Conservation (phyloP, 1,140 invertebrate species). For the Panagrolaimus sp. region DNA sequence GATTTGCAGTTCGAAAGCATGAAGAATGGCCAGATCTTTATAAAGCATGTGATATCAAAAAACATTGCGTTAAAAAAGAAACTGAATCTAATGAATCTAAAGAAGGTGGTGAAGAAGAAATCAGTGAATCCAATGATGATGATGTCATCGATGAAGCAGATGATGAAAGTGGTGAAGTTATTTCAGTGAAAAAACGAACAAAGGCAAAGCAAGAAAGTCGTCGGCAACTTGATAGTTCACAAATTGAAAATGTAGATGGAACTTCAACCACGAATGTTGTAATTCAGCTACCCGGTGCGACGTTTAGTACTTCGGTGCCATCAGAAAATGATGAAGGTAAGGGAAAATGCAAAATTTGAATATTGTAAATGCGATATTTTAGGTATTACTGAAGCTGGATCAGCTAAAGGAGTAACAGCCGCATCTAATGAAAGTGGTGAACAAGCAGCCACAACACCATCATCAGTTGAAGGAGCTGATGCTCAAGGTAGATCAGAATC, state of each 20-base stretch:
- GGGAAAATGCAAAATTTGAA: background rate
- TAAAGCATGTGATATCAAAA: conserved; percentile 38
- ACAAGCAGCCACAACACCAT: conserved; percentile 9
- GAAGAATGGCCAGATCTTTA: conserved; percentile 46
- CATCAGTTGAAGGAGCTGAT: background rate
- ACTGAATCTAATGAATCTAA: background rate
- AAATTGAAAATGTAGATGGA: background rate
- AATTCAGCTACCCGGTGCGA: background rate
- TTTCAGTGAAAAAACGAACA: conserved; percentile 16
- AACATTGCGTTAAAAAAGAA: conserved; percentile 24
- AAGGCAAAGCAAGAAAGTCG: background rate
- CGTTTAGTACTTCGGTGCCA: background rate
- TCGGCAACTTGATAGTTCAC: conserved; percentile 2
- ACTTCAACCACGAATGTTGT: background rate
- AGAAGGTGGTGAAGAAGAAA: conserved; percentile 1
- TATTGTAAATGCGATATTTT: too few species aligned
- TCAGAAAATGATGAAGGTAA: background rate
- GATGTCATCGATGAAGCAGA: background rate
- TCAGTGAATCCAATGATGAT: conserved; percentile 1
- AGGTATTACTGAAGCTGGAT: background rate
- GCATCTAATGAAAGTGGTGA: background rate
- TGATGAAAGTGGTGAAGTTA: background rate
- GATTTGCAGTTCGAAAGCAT: conserved; percentile 38
- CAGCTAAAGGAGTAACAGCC: too few species aligned
- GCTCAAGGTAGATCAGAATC: background rate